Conservation (phyloP, 2,888 invertebrate species). For the Pyrgus malvae region DNA sequence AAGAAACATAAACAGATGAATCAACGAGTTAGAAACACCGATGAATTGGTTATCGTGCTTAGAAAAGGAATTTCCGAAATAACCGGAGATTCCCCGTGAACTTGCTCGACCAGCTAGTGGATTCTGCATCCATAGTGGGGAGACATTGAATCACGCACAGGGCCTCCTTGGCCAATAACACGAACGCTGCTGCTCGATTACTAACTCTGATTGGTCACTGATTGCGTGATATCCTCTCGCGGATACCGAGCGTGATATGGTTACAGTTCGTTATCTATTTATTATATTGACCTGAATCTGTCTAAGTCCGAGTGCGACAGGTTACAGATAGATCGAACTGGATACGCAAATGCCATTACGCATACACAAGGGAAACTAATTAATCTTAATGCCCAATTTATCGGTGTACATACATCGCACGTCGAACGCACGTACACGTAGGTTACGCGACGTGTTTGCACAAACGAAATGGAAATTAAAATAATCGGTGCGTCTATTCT, state of each 20-base stretch:
- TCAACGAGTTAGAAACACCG: neutral
- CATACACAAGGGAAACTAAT: constrained; percentile 25
- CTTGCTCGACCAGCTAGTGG: neutral
- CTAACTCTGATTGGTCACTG: constrained; percentile 26
- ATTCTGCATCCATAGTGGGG: neutral
- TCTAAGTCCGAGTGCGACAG: constrained; percentile 27
- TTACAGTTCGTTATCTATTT: constrained; percentile 35
- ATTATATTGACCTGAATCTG: constrained; percentile 37
- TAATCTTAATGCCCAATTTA: constrained; percentile 15
- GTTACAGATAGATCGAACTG: constrained; percentile 23
- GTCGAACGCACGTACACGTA: neutral
- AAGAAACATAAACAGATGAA: neutral
- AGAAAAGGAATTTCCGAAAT: constrained; percentile 8
- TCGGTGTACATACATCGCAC: no score
- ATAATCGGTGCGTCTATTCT: constrained; percentile 64
- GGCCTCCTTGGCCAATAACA: constrained; percentile 11
- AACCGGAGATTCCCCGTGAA: constrained; percentile 6
- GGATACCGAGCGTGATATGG: constrained; percentile 28
- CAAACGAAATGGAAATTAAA: constrained; percentile 75
- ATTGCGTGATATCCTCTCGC: constrained; percentile 36
- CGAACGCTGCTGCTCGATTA: constrained; percentile 3
- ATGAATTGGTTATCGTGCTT: neutral
- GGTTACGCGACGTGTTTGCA: constrained; percentile 39
- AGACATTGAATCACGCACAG: constrained; percentile 7
- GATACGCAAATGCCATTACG: constrained; percentile 1